Base-by-base conservation (phyloP, 2,797 vertebrate species). In the Novumbra hubbsi region DNA sequence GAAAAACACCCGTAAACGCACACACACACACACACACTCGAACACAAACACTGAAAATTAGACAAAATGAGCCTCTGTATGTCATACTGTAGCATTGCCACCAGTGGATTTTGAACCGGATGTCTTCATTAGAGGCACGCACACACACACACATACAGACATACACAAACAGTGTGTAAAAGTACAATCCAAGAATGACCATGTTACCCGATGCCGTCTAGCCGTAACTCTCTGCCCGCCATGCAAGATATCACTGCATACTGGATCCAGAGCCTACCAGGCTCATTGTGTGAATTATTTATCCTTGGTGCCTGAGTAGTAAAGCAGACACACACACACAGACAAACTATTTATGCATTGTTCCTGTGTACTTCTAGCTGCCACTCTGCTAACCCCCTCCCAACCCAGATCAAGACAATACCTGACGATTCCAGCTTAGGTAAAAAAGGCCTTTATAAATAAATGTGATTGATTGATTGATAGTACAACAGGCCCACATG, bases 41-140 rank as follows among this genome's bases (percentile, higher is more conserved):
- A 45, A 67, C 75, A 67, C 28, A 71, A 60, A 71, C 27, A 49
- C 14, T 28, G n/a, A n/a, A n/a, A n/a, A n/a, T n/a, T n/a, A 70
- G 34, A 34, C 64, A 57, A 62, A 70, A 50, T 21, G 63, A 30
- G 66, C 34, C 5, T n/a, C 72, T 45, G 52, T 64, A 68, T 63
- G 70, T 49, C 57, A 32, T 69, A 71, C 75, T 62, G 60, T 45
- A 69, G 49, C 38, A 71, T 57, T 41, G 49, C 67, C 55, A 67
- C 24, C 49, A 17, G 27, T 73, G 72, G 64, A 30, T 71, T 74
- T 66, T 80, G 68, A 76, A 76, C 50, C 32, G 41, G 63, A 63
- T 73, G 68, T 69, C 38, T 67, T 76, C 72, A 73, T 70, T 34
- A 41, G 62, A 45, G 41, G 12, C 30, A 70, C 24, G 19, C 41